phyloP scores from a whole-genome alignment of 2,888 invertebrate genomes.

The Axea sp. region DNA sequence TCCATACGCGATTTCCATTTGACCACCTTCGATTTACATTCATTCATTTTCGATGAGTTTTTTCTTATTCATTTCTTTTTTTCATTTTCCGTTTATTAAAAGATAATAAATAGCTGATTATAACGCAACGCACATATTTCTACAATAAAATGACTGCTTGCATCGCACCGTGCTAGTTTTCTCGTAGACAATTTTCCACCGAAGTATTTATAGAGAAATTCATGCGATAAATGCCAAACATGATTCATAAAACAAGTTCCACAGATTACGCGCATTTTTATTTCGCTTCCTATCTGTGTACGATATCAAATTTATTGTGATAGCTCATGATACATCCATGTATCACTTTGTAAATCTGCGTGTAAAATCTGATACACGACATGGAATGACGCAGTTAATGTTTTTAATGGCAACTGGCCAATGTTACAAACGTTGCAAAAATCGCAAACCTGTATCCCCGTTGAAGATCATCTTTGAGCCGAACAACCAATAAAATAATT shows the following conservation, averaged over 20 bases:
- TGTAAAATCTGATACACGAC: conserved; percentile 40
- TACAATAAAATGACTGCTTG: conserved; percentile 3
- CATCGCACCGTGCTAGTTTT: conserved; percentile 22
- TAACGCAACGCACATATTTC: conserved; percentile 13
- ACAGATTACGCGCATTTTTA: conserved; percentile 37
- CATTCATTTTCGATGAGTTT: too few species aligned
- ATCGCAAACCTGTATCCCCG: too few species aligned
- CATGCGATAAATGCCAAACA: conserved; percentile 50
- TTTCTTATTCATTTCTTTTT: too few species aligned
- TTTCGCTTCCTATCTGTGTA: conserved; percentile 25
- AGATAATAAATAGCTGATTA: too few species aligned
- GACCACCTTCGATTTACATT: too few species aligned
- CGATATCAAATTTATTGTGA: conserved; percentile 54
- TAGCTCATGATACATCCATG: conserved; percentile 20
- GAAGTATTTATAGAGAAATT: conserved; percentile 51
- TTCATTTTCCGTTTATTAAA: too few species aligned
- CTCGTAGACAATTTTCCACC: conserved; percentile 30
- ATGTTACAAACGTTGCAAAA: not conserved
- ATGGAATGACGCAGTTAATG: not conserved
- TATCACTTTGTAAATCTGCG: conserved; percentile 30
- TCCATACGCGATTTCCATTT: too few species aligned
- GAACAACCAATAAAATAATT: not conserved
- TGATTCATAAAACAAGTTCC: conserved; percentile 56
- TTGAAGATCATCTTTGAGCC: too few species aligned
- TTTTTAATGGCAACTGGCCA: conserved; percentile 8